A percentile compares a stretch with the other conserved stretches of the same genome.
Conservation (phyloP, 2,113 vertebrate genomes). For the Opisthocomus hoazin region DNA sequence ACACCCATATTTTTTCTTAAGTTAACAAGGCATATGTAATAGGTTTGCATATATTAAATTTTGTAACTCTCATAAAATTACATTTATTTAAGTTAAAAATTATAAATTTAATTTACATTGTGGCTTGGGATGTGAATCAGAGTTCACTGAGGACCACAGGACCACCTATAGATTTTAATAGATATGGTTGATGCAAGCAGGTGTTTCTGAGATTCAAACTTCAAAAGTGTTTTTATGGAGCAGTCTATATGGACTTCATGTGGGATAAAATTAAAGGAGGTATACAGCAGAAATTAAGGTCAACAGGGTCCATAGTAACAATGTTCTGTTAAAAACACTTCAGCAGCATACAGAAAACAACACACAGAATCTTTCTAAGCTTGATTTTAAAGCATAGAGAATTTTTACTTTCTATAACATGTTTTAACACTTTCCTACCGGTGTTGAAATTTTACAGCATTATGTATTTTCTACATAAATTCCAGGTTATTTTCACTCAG, state of each 20-base stretch:
- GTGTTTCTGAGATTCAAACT: neutral
- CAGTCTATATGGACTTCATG: neutral
- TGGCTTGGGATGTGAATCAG: neutral
- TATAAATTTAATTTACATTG: neutral
- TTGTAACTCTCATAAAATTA: neutral
- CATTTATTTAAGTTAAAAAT: neutral
- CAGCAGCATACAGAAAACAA: neutral
- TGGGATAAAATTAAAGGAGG: neutral
- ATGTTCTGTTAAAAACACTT: neutral
- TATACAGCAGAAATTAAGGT: neutral
- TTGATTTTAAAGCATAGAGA: neutral
- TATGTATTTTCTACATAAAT: neutral
- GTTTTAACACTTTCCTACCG: neutral
- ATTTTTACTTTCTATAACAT: neutral
- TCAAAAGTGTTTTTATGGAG: neutral
- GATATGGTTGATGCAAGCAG: neutral
- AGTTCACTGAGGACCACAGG: neutral
- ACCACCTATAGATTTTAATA: neutral
- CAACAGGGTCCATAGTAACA: neutral
- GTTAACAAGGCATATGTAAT: neutral
- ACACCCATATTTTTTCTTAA: neutral
- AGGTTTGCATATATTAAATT: neutral
- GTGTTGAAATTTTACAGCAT: neutral
- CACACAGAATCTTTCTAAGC: neutral
- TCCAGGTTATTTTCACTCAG: neutral